phyloP scores from a whole-genome alignment of 1,140 invertebrate species.

The Calosoma granatense region DNA sequence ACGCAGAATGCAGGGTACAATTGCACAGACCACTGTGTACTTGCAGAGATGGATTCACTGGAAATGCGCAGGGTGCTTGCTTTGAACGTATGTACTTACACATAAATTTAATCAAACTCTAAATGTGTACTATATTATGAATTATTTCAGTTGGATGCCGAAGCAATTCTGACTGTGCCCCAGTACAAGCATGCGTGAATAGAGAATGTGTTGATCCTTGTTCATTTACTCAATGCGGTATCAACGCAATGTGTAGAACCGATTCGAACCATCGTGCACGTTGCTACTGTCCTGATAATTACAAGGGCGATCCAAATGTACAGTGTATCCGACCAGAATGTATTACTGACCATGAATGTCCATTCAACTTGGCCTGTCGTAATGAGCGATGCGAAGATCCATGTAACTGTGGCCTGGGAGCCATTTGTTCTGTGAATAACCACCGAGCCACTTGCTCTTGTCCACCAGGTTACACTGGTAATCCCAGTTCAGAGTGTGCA shows the following conservation, averaged over 20 bases:
- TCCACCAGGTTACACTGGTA: constrained; percentile 69
- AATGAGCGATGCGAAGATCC: constrained; percentile 68
- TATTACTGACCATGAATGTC: constrained; percentile 58
- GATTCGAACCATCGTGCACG: constrained; percentile 61
- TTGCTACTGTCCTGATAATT: constrained; percentile 68
- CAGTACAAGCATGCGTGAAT: constrained; percentile 74
- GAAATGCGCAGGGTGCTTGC: constrained; percentile 72
- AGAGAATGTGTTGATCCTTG: constrained; percentile 75
- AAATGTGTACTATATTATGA: not conserved
- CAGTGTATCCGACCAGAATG: constrained; percentile 72
- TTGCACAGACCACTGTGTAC: constrained; percentile 73
- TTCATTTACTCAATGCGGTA: constrained; percentile 67
- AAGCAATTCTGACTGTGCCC: constrained; percentile 71
- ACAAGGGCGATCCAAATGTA: constrained; percentile 63
- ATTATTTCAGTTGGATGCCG: constrained; percentile 65
- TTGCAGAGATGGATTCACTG: constrained; percentile 73
- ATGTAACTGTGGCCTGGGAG: constrained; percentile 58
- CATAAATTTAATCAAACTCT: not conserved
- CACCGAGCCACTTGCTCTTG: constrained; percentile 72
- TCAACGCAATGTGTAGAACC: constrained; percentile 64
- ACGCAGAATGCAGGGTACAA: constrained; percentile 71
- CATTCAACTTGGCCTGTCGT: constrained; percentile 60
- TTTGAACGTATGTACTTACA: constrained; percentile 50
- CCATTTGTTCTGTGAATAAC: constrained; percentile 64
- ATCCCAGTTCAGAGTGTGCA: constrained; percentile 57